Percentiles rank a stretch among this genome's conserved stretches.
phyloP scores from a whole-genome alignment of 2,797 vertebrate species.

The Argyrosomus regius region DNA sequence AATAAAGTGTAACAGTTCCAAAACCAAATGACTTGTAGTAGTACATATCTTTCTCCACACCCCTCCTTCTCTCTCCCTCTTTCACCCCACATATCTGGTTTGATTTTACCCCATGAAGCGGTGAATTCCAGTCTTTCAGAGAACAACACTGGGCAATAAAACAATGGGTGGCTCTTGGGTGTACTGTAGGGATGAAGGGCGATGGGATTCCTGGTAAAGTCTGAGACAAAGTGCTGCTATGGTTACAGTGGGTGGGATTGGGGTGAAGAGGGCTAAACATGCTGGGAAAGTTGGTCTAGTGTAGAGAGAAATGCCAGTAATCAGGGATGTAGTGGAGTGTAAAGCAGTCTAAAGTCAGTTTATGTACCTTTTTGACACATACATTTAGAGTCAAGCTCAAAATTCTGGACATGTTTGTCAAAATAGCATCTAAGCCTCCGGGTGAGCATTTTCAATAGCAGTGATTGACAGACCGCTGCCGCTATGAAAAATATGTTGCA shows the following conservation, averaged over 20 bases:
- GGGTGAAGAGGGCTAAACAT: constrained; percentile 26
- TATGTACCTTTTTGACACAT: constrained; percentile 5
- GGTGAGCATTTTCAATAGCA: neutral
- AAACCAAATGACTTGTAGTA: constrained; percentile 38
- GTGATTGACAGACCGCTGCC: neutral
- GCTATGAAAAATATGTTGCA: neutral
- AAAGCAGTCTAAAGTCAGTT: neutral
- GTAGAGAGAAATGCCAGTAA: constrained; percentile 8
- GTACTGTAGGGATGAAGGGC: constrained; percentile 44
- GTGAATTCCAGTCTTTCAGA: constrained; percentile 75
- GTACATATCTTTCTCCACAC: constrained; percentile 22
- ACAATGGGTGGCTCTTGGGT: constrained; percentile 72
- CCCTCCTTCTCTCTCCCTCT: constrained; percentile 13
- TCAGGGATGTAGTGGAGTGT: neutral
- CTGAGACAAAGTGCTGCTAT: constrained; percentile 57
- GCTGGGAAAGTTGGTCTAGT: constrained; percentile 44
- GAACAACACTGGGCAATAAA: constrained; percentile 77
- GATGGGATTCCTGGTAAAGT: constrained; percentile 48
- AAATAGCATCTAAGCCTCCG: neutral
- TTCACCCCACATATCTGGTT: constrained; percentile 75
- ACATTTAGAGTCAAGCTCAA: no score
- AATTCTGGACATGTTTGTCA: neutral
- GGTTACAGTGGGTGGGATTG: constrained; percentile 60
- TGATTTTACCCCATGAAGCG: constrained; percentile 77
- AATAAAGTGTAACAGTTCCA: constrained; percentile 44